Evolutionary conservation across 2,888 invertebrate species (phyloP).

Genomic region (Portevinia maculata): DNA sequence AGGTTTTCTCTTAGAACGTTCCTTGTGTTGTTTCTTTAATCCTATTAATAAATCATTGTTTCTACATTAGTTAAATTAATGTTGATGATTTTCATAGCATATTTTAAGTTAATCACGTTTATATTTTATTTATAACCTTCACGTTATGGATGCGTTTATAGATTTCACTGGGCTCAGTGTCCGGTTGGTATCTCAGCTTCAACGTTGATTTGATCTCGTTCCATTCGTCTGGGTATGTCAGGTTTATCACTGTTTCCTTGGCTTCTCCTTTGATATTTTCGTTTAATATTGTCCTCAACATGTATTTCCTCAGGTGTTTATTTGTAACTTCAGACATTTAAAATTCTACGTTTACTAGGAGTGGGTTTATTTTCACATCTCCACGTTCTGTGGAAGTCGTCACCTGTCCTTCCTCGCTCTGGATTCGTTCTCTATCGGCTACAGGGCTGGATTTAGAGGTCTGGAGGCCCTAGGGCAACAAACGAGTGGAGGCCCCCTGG

Average conservation of each 20-base stretch:
- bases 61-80: conserved; percentile 47
- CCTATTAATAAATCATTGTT: neutral
- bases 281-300: neutral
- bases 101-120: too few species aligned
- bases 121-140: conserved; percentile 48
- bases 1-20: neutral
- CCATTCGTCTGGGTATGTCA: conserved; percentile 19
- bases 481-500: too few species aligned
- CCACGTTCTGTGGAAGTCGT: too few species aligned
- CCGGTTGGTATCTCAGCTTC: conserved; percentile 28
- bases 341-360: conserved; percentile 2
- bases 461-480: too few species aligned
- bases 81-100: too few species aligned
- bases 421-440: too few species aligned
- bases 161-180: conserved; percentile 16
- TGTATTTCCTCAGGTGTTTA: neutral
- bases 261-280: conserved; percentile 32
- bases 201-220: conserved; percentile 1
- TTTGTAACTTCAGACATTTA: neutral
- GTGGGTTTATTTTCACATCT: too few species aligned
- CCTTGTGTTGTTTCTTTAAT: conserved; percentile 5
- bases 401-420: too few species aligned
- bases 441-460: too few species aligned
- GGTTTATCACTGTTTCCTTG: conserved; percentile 27
- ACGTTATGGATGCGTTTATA: conserved; percentile 15